A percentile compares a stretch with the other conserved stretches of the same genome.
phyloP scores from a whole-genome alignment of 2,113 vertebrate genomes.

The Rousettus leschenaultii region DNA sequence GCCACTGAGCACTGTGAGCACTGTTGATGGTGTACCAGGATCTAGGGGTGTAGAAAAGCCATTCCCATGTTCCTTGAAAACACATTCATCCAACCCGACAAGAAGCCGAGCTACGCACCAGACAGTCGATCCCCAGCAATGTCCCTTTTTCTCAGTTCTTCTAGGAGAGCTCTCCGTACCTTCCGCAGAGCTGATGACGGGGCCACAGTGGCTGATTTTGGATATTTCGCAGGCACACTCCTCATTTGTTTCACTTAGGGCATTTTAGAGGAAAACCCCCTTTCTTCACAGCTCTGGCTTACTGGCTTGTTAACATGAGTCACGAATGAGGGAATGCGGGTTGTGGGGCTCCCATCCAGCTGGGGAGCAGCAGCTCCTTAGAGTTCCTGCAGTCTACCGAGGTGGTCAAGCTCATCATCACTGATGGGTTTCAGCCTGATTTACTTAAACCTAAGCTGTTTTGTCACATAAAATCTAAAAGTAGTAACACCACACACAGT shows the following conservation, averaged over 20 bases:
- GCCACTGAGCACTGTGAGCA: not conserved
- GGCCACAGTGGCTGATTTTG: not conserved
- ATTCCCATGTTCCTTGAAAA: not conserved
- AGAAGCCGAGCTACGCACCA: not conserved
- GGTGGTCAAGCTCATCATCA: not conserved
- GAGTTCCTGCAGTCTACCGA: not conserved
- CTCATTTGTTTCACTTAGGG: not conserved
- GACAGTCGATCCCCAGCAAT: not conserved
- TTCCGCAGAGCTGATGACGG: not conserved
- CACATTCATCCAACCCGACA: not conserved
- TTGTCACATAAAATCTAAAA: not conserved
- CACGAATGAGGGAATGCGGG: not conserved
- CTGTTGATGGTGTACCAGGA: not conserved
- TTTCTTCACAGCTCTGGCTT: not conserved
- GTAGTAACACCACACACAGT: not conserved
- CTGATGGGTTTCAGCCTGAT: not conserved
- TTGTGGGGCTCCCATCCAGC: not conserved
- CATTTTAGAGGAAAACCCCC: not conserved
- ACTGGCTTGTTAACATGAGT: not conserved
- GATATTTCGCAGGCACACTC: not conserved
- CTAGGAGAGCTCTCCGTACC: not conserved
- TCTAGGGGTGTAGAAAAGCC: conserved; percentile 4
- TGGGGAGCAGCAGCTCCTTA: not conserved
- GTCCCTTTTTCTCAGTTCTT: not conserved
- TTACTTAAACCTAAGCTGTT: not conserved